A percentile compares a stretch with the other conserved stretches of the same genome.
These are phyloP conservation scores for Daktulosphaira vitifoliae DNA, from an alignment of 1,140 invertebrate genomes.

Conservation along the genomic window DNA sequence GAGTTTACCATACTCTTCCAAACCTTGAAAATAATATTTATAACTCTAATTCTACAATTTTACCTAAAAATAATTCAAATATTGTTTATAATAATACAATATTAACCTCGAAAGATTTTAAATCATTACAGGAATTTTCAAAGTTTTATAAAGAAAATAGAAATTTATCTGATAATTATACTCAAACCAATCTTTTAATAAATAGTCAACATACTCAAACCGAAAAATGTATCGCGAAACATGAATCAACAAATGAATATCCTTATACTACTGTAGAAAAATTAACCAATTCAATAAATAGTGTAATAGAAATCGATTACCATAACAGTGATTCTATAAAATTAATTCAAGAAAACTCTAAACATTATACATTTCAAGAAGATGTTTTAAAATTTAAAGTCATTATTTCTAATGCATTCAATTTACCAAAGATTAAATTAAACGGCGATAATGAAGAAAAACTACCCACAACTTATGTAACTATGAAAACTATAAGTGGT, in stretches of 20 bases:
- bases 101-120: not conserved
- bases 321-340: not conserved
- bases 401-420: not conserved
- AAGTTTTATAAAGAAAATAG: not conserved
- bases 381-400: slow-evolving; percentile 20
- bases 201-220: slow-evolving; percentile 5
- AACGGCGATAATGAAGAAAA: not conserved
- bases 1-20: slow-evolving; percentile 16
- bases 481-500: not conserved
- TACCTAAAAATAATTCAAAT: slow-evolving; percentile 5
- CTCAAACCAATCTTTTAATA: slow-evolving; percentile 8
- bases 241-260: not conserved
- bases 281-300: no score
- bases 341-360: not conserved
- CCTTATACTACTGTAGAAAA: no score
- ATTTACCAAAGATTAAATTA: slow-evolving; percentile 4
- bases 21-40: not conserved
- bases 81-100: not conserved
- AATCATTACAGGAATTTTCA: slow-evolving; percentile 8
- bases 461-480: slow-evolving; percentile 11
- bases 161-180: not conserved
- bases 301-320: no score
- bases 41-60: not conserved
- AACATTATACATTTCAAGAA: not conserved
- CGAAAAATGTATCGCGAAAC: not conserved